Conservation (phyloP, 2,797 vertebrate species). For the Xyrichtys novacula region DNA sequence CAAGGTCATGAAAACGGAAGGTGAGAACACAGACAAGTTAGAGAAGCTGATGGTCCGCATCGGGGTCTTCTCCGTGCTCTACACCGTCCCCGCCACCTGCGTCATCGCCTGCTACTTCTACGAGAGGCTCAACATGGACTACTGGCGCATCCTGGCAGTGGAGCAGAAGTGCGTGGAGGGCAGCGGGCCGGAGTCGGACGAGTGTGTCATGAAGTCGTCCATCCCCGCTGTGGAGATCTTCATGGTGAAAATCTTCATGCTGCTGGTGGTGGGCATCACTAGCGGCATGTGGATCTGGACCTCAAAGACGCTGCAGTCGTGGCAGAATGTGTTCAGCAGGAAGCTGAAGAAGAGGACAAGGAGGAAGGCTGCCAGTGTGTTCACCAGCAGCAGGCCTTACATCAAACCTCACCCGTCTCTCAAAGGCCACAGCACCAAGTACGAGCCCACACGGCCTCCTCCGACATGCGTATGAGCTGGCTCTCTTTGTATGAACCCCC, state of each 20-base stretch:
- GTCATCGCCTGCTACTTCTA: conserved; percentile 99
- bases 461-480: conserved; percentile 92
- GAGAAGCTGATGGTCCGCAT: conserved; percentile 98
- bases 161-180: conserved; percentile 87
- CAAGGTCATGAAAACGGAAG: conserved; percentile 96
- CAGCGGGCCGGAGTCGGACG: conserved; percentile 80
- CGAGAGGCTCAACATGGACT: conserved; percentile 96
- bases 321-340: conserved; percentile 95
- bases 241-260: conserved; percentile 98
- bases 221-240: conserved; percentile 97
- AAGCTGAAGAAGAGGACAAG: conserved; percentile 91
- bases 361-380: conserved; percentile 92
- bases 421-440: conserved; percentile 91
- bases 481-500: conserved; percentile 42
- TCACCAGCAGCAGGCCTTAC: conserved; percentile 90
- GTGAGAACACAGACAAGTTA: conserved; percentile 97
- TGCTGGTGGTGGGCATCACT: conserved; percentile 96
- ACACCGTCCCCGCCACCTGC: conserved; percentile 97
- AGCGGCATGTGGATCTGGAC: conserved; percentile 99
- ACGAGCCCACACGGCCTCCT: conserved; percentile 88
- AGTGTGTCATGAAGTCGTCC: conserved; percentile 92
- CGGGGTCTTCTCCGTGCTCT: conserved; percentile 95
- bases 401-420: conserved; percentile 92
- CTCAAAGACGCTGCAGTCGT: conserved; percentile 96
- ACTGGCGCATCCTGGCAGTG: conserved; percentile 90